Base-by-base conservation (phyloP, 1,140 invertebrate genomes). In the Papilio polytes region DNA sequence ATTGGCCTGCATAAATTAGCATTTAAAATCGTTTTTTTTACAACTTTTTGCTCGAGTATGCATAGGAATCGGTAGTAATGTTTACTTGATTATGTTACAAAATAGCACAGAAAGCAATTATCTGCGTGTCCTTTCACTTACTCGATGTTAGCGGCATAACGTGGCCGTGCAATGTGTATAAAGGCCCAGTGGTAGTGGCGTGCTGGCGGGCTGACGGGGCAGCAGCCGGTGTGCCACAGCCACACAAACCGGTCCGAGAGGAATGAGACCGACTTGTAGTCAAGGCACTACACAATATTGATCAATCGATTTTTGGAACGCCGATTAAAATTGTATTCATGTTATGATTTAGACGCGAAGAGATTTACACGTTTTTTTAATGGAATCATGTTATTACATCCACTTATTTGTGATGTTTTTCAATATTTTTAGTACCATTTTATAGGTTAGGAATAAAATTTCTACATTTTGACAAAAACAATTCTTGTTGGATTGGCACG, bases 121-220 rank as follows among this genome's bases (percentile, higher is more conserved):
- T 90, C 87, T 86, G 88, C 87, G 84, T 93, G 90, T 94, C 93
- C 93, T 94, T 94, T 94, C 93, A 94, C 93, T 94, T 92, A 84
- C 77, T 86, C 74, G 86, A 87, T 89, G 86, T 87, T 91, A 91
- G 88, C 90, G 81, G 82, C 87, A 15, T 48, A 15, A 15, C 46
- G 48, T 51, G 48, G 48, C 15, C 15, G 89, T 92, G 85, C 88
- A 86, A 88, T 85, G 83, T 86, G 74, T 82, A 86, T 85, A 90
- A 87, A 88, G 85, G 88, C 85, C 86, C 87, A 88, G 83, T 89
- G 48, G 48, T 51, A 51, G 53, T 56, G 53, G 53, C 46, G 46
- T 48, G 88, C 85, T 56, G 53, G 53, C 53, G 18, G 53, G 53
- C 53, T 56, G 89, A 91, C 87, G 85, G 84, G 88, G 78, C 91